These are phyloP conservation scores for Hylomyscus alleni DNA, from an alignment of 2,797 vertebrate species.

Conservation along the genomic window DNA sequence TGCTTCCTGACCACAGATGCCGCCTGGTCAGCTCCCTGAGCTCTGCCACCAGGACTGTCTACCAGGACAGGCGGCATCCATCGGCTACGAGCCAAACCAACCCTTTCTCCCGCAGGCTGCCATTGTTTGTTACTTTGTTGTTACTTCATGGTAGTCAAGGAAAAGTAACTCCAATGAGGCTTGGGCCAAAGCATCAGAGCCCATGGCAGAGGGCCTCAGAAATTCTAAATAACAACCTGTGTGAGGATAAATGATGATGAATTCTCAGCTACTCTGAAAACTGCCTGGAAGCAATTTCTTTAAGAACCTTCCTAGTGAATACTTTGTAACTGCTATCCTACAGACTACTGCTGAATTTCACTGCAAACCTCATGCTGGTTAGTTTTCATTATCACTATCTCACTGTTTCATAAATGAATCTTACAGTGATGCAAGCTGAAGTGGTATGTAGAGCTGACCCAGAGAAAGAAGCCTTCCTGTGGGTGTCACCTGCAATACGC, in stretches of 20 bases:
- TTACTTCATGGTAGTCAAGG: not conserved
- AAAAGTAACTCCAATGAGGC: not conserved
- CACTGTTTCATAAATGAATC: not conserved
- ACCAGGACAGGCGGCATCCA: no score
- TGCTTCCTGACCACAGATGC: not conserved
- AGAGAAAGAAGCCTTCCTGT: not conserved
- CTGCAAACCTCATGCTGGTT: not conserved
- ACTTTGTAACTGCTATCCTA: not conserved
- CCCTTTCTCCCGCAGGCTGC: not conserved
- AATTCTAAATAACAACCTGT: not conserved
- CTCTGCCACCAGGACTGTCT: not conserved
- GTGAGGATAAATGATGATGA: not conserved
- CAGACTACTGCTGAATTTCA: no score
- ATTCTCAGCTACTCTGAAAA: not conserved
- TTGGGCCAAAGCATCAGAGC: not conserved
- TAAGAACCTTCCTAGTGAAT: not conserved
- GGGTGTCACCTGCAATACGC: not conserved
- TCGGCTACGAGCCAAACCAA: not conserved
- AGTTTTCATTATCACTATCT: not conserved
- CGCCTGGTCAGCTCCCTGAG: not conserved
- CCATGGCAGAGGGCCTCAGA: not conserved
- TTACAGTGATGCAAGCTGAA: not conserved
- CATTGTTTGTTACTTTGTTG: no score
- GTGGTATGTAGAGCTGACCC: not conserved
- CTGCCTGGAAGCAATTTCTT: not conserved